phyloP scores from a whole-genome alignment of 2,113 vertebrate genomes.

The Anser cygnoides region DNA sequence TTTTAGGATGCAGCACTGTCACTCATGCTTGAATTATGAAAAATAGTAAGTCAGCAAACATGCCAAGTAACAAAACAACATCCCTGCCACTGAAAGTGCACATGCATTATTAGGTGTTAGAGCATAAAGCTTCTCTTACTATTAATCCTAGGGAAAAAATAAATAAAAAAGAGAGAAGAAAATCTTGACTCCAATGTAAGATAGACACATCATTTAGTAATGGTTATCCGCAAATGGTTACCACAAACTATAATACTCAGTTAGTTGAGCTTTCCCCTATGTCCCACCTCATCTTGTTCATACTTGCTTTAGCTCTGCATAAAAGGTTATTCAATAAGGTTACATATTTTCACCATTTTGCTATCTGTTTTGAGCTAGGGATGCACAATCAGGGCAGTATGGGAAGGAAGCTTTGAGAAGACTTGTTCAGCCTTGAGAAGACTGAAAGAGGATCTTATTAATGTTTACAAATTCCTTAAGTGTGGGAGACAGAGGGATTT shows the following conservation, averaged over 20 bases:
- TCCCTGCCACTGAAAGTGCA: background rate
- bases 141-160: background rate
- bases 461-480: too few relatives aligned
- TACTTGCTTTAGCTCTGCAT: background rate
- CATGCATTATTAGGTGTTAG: background rate
- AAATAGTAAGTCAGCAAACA: background rate
- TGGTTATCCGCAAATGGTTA: background rate
- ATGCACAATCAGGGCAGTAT: background rate
- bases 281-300: background rate
- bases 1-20: background rate
- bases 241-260: background rate
- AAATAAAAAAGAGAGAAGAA: background rate
- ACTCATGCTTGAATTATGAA: background rate
- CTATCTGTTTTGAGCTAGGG: background rate
- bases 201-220: background rate
- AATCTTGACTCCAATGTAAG: background rate
- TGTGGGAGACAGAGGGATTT: too few relatives aligned
- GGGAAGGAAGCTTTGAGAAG: background rate
- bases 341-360: background rate
- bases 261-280: background rate
- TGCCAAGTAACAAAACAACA: background rate
- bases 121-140: background rate
- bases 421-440: too few relatives aligned
- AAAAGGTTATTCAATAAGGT: background rate
- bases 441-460: too few relatives aligned